Evolutionary conservation across 1,140 invertebrate species (phyloP).

Genomic region (Tribolium castaneum): DNA sequence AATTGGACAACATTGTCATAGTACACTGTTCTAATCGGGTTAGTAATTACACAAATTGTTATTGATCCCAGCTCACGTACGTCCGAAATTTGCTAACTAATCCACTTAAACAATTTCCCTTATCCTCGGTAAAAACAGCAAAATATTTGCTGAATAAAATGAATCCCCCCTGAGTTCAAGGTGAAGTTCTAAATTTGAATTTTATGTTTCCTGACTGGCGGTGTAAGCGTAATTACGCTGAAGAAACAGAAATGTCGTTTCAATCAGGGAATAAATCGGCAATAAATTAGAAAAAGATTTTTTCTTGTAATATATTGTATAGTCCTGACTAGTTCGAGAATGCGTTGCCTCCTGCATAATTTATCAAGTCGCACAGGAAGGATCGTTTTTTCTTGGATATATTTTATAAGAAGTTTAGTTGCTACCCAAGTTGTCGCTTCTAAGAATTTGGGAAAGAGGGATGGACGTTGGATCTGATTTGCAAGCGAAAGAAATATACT

Average conservation of each 20-base stretch:
- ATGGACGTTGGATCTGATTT: conserved; percentile 14
- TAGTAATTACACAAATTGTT: conserved; percentile 21
- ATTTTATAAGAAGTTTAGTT: conserved; percentile 27
- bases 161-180: background rate
- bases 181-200: conserved; percentile 1
- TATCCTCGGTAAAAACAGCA: too few relatives aligned
- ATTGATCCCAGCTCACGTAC: background rate
- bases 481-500: conserved; percentile 12
- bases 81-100: background rate
- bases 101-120: too few relatives aligned
- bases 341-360: conserved; percentile 29
- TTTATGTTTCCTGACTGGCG: conserved; percentile 10
- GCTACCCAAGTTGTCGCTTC: conserved; percentile 21
- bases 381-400: conserved; percentile 28
- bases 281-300: conserved; percentile 11
- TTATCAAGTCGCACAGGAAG: conserved; percentile 12
- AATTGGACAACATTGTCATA: background rate
- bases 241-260: background rate
- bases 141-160: background rate
- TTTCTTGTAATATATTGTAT: conserved; percentile 6
- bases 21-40: background rate
- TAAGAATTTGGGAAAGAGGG: conserved; percentile 19
- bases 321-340: conserved; percentile 7
- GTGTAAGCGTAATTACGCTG: background rate
- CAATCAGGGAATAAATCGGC: conserved; percentile 15